A percentile compares a stretch with the other conserved stretches of the same genome.
phyloP scores from a whole-genome alignment of 2,113 vertebrate species.

The Cephalopholis sonnerati region DNA sequence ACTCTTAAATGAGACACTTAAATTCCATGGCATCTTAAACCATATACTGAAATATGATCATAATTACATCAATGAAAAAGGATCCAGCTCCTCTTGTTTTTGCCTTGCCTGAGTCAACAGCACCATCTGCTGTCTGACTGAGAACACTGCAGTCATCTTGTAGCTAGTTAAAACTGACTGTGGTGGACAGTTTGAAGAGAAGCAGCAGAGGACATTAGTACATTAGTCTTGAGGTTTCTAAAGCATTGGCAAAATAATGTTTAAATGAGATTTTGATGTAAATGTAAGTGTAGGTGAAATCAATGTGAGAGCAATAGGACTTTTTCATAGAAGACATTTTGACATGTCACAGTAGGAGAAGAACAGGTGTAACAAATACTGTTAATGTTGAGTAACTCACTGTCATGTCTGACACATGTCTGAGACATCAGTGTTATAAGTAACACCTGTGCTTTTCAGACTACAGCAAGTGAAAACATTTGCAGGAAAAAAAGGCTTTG shows the following conservation, averaged over 20 bases:
- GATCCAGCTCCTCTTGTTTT: background rate
- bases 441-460: no score
- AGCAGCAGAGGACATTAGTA: background rate
- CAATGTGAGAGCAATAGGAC: background rate
- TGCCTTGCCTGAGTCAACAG: conserved; percentile 27
- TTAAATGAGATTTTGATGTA: background rate
- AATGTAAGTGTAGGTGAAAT: background rate
- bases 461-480: no score
- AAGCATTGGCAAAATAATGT: background rate
- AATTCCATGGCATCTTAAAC: background rate
- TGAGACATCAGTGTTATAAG: no score
- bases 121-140: conserved; percentile 64
- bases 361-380: background rate
- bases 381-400: background rate
- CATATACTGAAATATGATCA: background rate
- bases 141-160: background rate
- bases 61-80: background rate
- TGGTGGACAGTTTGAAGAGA: background rate
- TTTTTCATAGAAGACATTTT: background rate
- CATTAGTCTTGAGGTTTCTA: background rate
- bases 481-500: no score
- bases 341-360: background rate
- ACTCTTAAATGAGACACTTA: background rate
- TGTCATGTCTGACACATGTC: no score
- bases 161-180: background rate